Evolutionary conservation across 1,140 invertebrate species (phyloP).

Genomic region (Nephotettix cincticeps): DNA sequence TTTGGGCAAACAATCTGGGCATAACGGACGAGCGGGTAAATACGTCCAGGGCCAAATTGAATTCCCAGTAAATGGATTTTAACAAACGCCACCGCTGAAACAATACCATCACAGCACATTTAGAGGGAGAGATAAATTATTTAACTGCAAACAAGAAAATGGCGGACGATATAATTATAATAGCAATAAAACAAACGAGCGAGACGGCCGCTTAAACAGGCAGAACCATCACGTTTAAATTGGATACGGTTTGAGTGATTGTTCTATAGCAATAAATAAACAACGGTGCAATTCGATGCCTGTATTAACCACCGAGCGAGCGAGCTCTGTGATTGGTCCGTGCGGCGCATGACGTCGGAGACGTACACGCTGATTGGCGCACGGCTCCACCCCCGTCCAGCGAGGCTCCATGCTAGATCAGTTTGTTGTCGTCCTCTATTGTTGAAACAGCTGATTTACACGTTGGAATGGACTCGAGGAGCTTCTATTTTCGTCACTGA

Average conservation of each 20-base stretch:
- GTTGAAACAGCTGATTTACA: neutral
- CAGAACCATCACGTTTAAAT: slow-evolving; percentile 1
- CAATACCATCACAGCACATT: neutral
- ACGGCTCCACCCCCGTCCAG: neutral
- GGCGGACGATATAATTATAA: neutral
- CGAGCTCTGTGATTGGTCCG: neutral
- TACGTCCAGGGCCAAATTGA: neutral
- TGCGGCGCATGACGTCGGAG: neutral
- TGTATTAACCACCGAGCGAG: slow-evolving; percentile 2
- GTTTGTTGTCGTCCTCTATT: slow-evolving; percentile 1
- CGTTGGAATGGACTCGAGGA: too few relatives aligned
- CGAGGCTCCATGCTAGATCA: neutral
- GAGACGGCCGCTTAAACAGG: neutral
- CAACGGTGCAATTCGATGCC: slow-evolving; percentile 11
- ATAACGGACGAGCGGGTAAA: slow-evolving; percentile 7
- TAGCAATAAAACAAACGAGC: neutral
- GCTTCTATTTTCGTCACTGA: too few relatives aligned
- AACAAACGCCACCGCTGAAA: neutral
- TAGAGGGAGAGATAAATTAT: neutral
- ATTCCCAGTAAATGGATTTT: slow-evolving; percentile 9
- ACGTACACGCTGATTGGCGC: neutral
- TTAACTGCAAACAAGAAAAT: slow-evolving; percentile 10
- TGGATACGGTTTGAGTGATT: slow-evolving; percentile 8
- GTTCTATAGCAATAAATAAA: slow-evolving; percentile 7
- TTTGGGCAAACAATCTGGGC: neutral